Base-by-base conservation (phyloP, 2,797 vertebrate species). In the Percopsis omiscomaycus region DNA sequence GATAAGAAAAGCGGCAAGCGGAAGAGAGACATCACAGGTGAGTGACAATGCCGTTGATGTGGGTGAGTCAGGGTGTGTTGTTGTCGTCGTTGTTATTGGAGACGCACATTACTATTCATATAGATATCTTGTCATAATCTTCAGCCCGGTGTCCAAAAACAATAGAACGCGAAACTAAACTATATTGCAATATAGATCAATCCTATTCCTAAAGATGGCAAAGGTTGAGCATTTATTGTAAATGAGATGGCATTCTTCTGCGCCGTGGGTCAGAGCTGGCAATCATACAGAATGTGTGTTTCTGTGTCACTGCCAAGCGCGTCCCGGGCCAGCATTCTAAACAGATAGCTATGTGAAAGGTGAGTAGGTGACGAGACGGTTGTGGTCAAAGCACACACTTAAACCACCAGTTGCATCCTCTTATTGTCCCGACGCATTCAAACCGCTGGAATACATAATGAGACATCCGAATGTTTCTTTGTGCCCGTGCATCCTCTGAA, bases 1-100 rank as follows among this genome's bases (percentile, higher is more conserved):
- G 95, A 96, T 89, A 97, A 95, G 86, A 98, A 95, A 84, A 79
- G 92, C 14, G 74, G 89, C 85, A 91, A 92, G 80, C 87, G 94
- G 69, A 98, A 92, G 92, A 94, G 94, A 83, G 95, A 96, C 46
- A 86, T 83, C 44, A 82, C 95, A 95, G 96, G 97, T 99, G 93
- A 90, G 96, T 90, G 61, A 45, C 14, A 52, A 58, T 11, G 29
- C 4, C 3, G 61, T 5, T 4, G 64, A 66, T 59, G 65, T 59
- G 4, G 44, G 54, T 61, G 44, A 62, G 62, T 42, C 54, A 54
- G 45, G 64, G 52, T 11, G 50, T 37, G 46, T 3, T 55, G 61
- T 30, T 6, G 50, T 1, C 14, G 15, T 29, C n/a, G n/a, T 51
- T 10, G 51, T 28, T 22, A 22, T 53, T 51, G 49, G 10, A 5